A percentile compares a stretch with the other conserved stretches of the same genome.
phyloP scores from a whole-genome alignment of 2,888 invertebrate genomes.

The Synanthedon formicaeformis region DNA sequence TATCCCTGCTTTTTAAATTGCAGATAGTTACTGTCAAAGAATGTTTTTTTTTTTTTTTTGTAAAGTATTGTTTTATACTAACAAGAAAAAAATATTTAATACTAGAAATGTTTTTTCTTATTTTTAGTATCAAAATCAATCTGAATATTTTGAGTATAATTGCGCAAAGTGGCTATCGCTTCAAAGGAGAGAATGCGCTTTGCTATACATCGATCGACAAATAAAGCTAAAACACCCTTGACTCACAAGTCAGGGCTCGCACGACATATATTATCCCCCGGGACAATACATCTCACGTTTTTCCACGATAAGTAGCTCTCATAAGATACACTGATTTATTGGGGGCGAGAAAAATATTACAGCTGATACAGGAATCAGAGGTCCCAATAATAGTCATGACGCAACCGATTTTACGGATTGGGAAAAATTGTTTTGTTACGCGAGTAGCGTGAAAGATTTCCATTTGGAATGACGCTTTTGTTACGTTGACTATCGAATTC shows the following conservation, averaged over 20 bases:
- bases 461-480: not conserved
- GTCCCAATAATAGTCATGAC: constrained; percentile 2
- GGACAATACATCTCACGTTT: constrained; percentile 52
- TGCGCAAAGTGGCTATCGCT: not conserved
- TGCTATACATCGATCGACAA: constrained; percentile 10
- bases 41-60: too few species aligned
- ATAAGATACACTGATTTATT: constrained; percentile 57
- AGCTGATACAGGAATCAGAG: constrained; percentile 9
- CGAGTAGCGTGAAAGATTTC: not conserved
- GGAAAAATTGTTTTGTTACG: constrained; percentile 1
- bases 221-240: constrained; percentile 17
- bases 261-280: constrained; percentile 40
- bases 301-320: constrained; percentile 52
- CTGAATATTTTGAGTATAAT: too few species aligned
- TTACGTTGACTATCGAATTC: not conserved
- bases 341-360: constrained; percentile 40
- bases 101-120: too few species aligned
- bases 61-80: too few species aligned
- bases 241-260: constrained; percentile 32
- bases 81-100: too few species aligned
- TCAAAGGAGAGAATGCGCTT: not conserved
- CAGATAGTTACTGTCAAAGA: too few species aligned
- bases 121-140: too few species aligned
- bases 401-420: constrained; percentile 1
- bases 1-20: too few species aligned